phyloP scores from a whole-genome alignment of 1,140 invertebrate species.

The Wasmannia auropunctata region DNA sequence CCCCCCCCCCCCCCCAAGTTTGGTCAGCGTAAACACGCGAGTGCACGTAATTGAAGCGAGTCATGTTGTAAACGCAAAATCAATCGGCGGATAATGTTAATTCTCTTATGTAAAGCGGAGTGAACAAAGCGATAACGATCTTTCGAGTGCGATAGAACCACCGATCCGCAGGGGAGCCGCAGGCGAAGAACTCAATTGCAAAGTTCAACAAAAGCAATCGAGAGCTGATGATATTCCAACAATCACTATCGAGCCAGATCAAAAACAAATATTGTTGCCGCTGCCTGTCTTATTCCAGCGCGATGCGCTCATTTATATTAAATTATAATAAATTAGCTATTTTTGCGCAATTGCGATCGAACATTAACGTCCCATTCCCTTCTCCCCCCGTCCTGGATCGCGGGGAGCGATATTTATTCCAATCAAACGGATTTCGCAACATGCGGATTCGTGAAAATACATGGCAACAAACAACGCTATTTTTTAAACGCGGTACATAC shows the following conservation, averaged over 20 bases:
- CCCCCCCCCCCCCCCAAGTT: neutral
- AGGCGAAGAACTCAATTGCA: constrained; percentile 57
- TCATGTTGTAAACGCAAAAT: constrained; percentile 52
- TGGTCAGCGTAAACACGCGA: constrained; percentile 23
- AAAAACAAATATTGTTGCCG: constrained; percentile 49
- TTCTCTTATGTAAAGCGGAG: constrained; percentile 51
- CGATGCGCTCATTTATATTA: constrained; percentile 34
- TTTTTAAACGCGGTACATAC: neutral
- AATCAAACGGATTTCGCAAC: neutral
- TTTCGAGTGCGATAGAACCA: constrained; percentile 46
- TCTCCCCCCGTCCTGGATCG: neutral
- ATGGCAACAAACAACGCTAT: constrained; percentile 4
- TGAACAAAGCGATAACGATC: constrained; percentile 60
- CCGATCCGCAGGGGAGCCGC: constrained; percentile 46
- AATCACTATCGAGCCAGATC: constrained; percentile 46
- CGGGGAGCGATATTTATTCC: neutral
- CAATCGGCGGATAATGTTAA: constrained; percentile 58
- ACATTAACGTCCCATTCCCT: too few relatives aligned
- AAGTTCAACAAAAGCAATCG: constrained; percentile 59
- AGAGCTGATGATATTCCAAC: constrained; percentile 46
- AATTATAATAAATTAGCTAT: constrained; percentile 17
- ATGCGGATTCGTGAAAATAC: neutral
- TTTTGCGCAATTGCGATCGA: neutral
- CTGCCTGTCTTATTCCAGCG: constrained; percentile 44
- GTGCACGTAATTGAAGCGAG: constrained; percentile 42